Base-by-base conservation (phyloP, 2,888 invertebrate species). In the Tanytarsus gracilentus region DNA sequence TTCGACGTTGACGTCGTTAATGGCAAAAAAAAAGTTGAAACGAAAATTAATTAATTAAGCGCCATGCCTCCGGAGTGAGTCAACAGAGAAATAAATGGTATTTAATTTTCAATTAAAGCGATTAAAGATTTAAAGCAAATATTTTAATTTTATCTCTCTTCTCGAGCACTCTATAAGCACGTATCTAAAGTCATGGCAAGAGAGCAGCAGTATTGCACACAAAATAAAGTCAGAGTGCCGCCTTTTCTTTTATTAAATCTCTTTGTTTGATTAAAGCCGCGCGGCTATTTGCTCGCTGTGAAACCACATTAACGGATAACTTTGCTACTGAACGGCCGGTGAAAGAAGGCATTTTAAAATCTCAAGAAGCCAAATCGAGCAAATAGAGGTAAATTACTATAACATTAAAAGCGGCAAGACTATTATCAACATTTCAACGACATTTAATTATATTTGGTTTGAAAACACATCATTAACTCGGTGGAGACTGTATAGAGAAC, bases 381-480 rank as follows among this genome's bases (percentile, higher is more conserved):
- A 40, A 40, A 58, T 40, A 58, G 18, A 58, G 53, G 25, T 21
- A 36, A 23, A 39, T 25, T 40, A 14, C 14, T 40, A 26, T 11
- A 58, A 58, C 58, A 58, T 58, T 48, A 48, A 58, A 56, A 39
- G 58, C 44, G 44, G 58, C 11, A 48, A 40, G 58, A 58, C 30
- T 58, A 58, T 40, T 58, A 44, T 44, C 11, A 44, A 44, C 58
- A 58, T 58, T 58, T 48, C 44, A 58, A 58, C 58, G 55, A 56
- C 55, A 58, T 58, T 58, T 58, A 58, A 58, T 58, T 58, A 58
- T 58, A 58, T 58, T 58, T 58, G 48, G 18, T 40, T 30, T 26
- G 18, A 58, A 40, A 48, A 58, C n/a, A n/a, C 44, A 40, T 56
- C 25, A 40, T 56, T 39, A 56, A 25, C 29, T 16, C 18, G n/a